phyloP scores from a whole-genome alignment of 2,888 invertebrate genomes.

The Melitaea athalia region DNA sequence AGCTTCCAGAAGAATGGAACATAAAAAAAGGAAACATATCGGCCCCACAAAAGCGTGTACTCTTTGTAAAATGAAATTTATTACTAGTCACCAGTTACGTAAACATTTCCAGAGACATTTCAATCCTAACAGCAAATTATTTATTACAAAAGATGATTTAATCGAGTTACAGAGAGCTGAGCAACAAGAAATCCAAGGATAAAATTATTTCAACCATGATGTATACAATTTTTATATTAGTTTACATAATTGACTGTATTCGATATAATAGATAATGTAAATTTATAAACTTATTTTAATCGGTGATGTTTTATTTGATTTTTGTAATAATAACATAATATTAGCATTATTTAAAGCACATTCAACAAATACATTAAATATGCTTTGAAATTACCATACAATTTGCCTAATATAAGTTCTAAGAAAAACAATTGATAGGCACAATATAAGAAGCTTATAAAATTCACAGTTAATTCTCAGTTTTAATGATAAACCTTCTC shows the following conservation, averaged over 20 bases:
- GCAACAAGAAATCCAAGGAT: background rate
- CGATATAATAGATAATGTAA: background rate
- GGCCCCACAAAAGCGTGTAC: slow-evolving; percentile 63
- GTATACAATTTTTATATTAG: background rate
- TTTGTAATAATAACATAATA: background rate
- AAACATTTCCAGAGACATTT: slow-evolving; percentile 64
- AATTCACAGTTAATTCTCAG: slow-evolving; percentile 23
- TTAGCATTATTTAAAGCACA: background rate
- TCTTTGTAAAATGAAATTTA: slow-evolving; percentile 62
- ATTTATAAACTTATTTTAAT: background rate
- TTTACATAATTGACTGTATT: background rate
- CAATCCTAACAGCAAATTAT: slow-evolving; percentile 68
- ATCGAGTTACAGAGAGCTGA: background rate
- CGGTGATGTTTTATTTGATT: too few relatives aligned
- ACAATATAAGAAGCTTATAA: slow-evolving; percentile 1
- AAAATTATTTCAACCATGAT: background rate
- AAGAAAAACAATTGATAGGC: background rate
- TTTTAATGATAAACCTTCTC: slow-evolving; percentile 42
- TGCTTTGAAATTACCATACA: background rate
- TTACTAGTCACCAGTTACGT: slow-evolving; percentile 52
- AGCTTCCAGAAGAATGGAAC: slow-evolving; percentile 66
- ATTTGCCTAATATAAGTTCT: background rate
- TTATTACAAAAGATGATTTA: slow-evolving; percentile 31
- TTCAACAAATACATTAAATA: background rate
- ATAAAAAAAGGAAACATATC: slow-evolving; percentile 62